Base-by-base conservation (phyloP, 2,113 vertebrate genomes). In the Urocynchramus pylzowi region DNA sequence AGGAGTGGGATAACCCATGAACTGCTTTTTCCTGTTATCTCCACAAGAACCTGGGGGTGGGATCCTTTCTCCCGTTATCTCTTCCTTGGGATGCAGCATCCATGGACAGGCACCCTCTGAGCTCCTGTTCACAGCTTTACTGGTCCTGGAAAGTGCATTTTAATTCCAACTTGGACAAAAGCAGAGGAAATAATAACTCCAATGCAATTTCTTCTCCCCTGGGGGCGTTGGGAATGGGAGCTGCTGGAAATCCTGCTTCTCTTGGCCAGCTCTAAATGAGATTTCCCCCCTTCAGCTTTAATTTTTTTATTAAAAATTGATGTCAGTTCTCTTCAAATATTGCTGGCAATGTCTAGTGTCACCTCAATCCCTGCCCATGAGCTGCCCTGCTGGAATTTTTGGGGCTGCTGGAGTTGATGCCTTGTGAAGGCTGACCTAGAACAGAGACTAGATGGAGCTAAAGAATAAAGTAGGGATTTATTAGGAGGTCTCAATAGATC, bases 301-400 rank as follows among this genome's bases (percentile, higher is more conserved):
- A 7, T 17, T 57, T 54, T 84, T 42, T 19, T 35, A 65, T 37
- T 44, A 39, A 69, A 64, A 83, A 26, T 12, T 42, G 16, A 10
- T 30, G 16, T 27, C 37, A 64, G 24, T 30, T 35, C 21, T 60
- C 20, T 63, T 56, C 16, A n/a, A 17, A 26, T 44, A 3, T 3
- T 26, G n/a, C 47, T 28, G 26, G 28, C 28, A 60, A 30, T 3
- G 18, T 31, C 27, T 27, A 15, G 0, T 35, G 20, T 44, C 20
- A 47, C 5, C 1, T 7, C n/a, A 20, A 2, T 41, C 24, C 26
- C 45, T 61, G 47, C 21, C 14, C 5, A 0, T 6, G n/a, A 50
- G 56, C 54, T 87, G 41, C 24, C 31, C 42, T 5, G 13, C 24
- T 63, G 47, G 24, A 3, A 9, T 7, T 30, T 61, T 87, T 22